These are phyloP conservation scores for Nemopilema nomurai DNA, from an alignment of 30 jellyfish, hydroid and myxozoan genomes.

Conservation along the genomic window DNA sequence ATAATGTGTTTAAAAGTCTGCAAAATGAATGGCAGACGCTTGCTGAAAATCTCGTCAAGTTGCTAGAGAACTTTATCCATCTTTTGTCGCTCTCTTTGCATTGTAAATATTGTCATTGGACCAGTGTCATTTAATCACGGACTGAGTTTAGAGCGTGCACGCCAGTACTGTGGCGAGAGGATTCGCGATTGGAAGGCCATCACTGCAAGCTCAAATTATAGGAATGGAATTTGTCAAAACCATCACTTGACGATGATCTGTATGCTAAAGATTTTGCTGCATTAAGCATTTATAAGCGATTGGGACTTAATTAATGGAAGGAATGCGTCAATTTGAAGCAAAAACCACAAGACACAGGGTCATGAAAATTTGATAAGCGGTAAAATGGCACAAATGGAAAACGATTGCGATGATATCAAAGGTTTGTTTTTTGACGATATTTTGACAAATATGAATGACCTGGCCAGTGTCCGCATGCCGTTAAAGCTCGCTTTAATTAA, in stretches of 20 bases:
- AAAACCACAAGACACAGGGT: slow-evolving; percentile 17
- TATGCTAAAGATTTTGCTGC: not conserved
- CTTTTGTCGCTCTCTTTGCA: slow-evolving; percentile 5
- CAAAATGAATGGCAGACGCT: slow-evolving; percentile 10
- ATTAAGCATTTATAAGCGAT: not conserved
- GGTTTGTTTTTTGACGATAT: slow-evolving; percentile 13
- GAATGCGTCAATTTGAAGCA: slow-evolving; percentile 17
- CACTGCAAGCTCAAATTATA: not conserved
- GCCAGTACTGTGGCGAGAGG: not conserved
- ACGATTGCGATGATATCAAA: not conserved
- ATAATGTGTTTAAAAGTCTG: slow-evolving; percentile 1
- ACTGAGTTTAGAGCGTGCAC: not conserved
- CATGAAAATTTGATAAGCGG: slow-evolving; percentile 24
- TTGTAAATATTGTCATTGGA: slow-evolving; percentile 11
- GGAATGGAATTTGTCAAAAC: not conserved
- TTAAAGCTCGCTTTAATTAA: not conserved
- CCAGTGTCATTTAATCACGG: slow-evolving; percentile 15
- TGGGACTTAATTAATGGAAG: slow-evolving; percentile 2
- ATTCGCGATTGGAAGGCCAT: not conserved
- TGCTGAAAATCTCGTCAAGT: slow-evolving; percentile 35
- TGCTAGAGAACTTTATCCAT: not conserved
- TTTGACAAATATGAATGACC: not conserved
- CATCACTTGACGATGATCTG: not conserved
- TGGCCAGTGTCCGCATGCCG: not conserved
- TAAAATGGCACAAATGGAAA: slow-evolving; percentile 11